Evolutionary conservation across 2,888 invertebrate genomes (phyloP).

Genomic region (Adelphocoris suturalis): DNA sequence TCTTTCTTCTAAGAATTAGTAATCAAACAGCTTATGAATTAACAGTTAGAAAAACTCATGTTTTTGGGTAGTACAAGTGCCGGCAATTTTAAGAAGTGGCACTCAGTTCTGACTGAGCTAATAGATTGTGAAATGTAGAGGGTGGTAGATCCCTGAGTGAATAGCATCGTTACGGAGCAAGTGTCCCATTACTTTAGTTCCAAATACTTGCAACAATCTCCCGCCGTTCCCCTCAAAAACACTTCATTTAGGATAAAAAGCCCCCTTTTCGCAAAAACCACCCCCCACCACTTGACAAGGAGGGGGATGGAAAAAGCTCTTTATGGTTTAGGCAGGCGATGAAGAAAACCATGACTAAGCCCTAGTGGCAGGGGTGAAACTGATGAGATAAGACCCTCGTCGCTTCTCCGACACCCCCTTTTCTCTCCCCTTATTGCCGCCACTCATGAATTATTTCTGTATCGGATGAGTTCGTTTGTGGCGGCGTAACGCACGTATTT

Average conservation of each 20-base stretch:
- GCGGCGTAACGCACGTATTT: slow-evolving; percentile 61
- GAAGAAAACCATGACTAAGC: slow-evolving; percentile 53
- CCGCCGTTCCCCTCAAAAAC: slow-evolving; percentile 16
- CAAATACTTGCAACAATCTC: slow-evolving; percentile 31
- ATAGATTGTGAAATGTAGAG: background rate
- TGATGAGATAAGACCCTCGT: slow-evolving; percentile 65
- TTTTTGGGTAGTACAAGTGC: background rate
- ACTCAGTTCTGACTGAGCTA: background rate
- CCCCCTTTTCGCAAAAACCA: slow-evolving; percentile 40
- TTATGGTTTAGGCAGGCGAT: slow-evolving; percentile 24
- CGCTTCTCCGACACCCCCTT: slow-evolving; percentile 16
- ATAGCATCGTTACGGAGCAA: slow-evolving; percentile 24
- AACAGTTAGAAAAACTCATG: too few relatives aligned
- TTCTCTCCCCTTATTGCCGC: slow-evolving; percentile 60
- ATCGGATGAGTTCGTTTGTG: slow-evolving; percentile 70
- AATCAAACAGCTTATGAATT: too few relatives aligned
- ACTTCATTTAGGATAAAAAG: slow-evolving; percentile 60
- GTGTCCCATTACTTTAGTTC: slow-evolving; percentile 30
- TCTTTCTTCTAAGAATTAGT: too few relatives aligned
- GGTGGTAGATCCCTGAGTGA: background rate
- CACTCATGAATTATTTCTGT: slow-evolving; percentile 69
- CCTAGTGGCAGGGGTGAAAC: slow-evolving; percentile 47
- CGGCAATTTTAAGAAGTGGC: background rate
- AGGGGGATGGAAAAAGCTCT: slow-evolving; percentile 6
- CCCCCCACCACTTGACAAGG: slow-evolving; percentile 42